Conservation (phyloP, 2,113 vertebrate species). For the Oreochromis tanganicae region DNA sequence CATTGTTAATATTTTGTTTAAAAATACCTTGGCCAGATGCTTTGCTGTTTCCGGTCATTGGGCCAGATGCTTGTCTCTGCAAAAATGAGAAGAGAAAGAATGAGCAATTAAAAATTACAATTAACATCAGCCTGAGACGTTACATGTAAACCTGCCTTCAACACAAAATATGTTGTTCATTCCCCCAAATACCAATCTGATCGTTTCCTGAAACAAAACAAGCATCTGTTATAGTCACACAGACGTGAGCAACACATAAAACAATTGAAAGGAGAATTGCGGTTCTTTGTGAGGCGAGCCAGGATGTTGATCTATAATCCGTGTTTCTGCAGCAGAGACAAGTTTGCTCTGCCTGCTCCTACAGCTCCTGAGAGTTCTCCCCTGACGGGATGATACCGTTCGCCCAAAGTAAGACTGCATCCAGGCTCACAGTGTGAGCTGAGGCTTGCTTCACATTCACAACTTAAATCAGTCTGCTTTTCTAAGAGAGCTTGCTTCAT, state of each 20-base stretch:
- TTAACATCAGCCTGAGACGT: neutral
- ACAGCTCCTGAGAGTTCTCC: neutral
- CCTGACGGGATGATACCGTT: neutral
- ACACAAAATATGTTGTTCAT: neutral
- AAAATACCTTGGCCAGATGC: slow-evolving; percentile 64
- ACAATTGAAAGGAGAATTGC: neutral
- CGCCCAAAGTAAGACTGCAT: neutral
- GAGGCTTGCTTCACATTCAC: fast-evolving
- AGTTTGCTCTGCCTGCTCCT: neutral
- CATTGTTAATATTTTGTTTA: neutral
- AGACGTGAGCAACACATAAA: neutral
- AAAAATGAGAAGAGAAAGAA: slow-evolving; percentile 1
- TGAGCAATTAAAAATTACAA: neutral
- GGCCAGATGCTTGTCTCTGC: slow-evolving; percentile 71
- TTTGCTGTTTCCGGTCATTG: slow-evolving; percentile 63
- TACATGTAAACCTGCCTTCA: neutral
- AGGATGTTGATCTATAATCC: slow-evolving; percentile 19
- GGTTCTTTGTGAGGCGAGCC: neutral
- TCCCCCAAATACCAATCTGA: neutral
- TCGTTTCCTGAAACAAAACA: fast-evolving
- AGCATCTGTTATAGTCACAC: neutral
- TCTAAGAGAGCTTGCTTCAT: neutral
- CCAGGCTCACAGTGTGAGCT: neutral
- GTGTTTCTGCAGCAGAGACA: slow-evolving; percentile 10
- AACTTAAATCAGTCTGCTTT: neutral